phyloP scores from a whole-genome alignment of 2,113 vertebrate genomes.

The Sturnira hondurensis region DNA sequence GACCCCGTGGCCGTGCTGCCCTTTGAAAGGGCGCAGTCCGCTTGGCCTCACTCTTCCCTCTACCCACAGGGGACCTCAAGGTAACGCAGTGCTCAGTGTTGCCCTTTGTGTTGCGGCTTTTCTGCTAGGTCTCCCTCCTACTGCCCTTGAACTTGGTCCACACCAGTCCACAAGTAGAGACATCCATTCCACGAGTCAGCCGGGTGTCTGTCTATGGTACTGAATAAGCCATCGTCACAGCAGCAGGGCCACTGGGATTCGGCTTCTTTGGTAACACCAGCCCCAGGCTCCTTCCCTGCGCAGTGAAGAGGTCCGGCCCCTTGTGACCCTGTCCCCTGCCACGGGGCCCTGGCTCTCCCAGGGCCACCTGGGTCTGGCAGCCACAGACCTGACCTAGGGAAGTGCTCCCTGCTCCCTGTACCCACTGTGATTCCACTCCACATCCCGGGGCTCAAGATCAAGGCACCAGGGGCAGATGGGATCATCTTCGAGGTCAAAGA shows the following conservation, averaged over 20 bases:
- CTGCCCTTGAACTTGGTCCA: not conserved
- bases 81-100: constrained; percentile 58
- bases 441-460: not conserved
- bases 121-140: not conserved
- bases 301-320: not conserved
- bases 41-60: constrained; percentile 54
- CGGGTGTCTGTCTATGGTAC: not conserved
- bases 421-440: too few species aligned
- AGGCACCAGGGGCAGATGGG: not conserved
- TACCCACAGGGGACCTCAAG: not conserved
- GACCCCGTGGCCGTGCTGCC: not conserved
- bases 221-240: not conserved
- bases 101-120: not conserved
- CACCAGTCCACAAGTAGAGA: not conserved
- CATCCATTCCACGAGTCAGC: not conserved
- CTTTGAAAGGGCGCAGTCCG: constrained; percentile 65
- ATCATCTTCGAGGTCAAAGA: not conserved
- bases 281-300: not conserved
- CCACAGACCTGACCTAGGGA: not conserved
- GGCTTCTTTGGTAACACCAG: not conserved
- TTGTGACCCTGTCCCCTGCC: not conserved
- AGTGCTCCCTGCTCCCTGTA: not conserved
- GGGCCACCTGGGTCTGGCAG: not conserved
- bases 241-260: not conserved
- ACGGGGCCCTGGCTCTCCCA: too few species aligned